Evolutionary conservation across 2,888 invertebrate genomes (phyloP).

Genomic region (Megastigmus dorsalis): DNA sequence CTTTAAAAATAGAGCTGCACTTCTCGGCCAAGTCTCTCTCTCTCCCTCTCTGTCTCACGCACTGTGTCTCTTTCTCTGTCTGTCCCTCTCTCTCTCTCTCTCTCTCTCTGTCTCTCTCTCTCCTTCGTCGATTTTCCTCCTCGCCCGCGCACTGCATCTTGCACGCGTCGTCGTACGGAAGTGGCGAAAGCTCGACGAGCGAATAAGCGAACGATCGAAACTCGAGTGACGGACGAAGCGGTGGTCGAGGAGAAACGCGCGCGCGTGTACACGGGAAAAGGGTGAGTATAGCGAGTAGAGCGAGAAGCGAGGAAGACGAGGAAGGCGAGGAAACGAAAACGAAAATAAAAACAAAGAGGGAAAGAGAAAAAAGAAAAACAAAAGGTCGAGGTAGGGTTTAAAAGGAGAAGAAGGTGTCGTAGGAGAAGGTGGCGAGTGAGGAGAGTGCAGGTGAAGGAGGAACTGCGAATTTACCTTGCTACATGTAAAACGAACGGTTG

Average conservation of each 20-base stretch:
- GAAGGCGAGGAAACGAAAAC: neutral
- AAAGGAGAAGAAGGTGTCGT: neutral
- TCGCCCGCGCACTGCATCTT: neutral
- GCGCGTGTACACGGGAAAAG: no score
- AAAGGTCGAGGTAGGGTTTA: no score
- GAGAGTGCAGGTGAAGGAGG: neutral
- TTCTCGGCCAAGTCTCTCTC: constrained; percentile 3
- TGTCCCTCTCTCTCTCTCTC: neutral
- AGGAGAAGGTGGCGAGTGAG: neutral
- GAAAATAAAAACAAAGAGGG: neutral
- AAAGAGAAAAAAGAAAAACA: neutral
- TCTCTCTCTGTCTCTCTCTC: neutral
- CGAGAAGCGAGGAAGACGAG: neutral
- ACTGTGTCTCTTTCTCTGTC: neutral
- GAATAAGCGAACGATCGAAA: no score
- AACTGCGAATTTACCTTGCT: constrained; percentile 72
- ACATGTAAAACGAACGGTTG: constrained; percentile 72
- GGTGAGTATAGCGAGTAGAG: no score
- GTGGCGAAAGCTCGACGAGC: no score
- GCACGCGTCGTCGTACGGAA: no score
- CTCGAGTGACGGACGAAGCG: no score
- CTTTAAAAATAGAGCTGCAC: constrained; percentile 45
- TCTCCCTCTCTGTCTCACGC: neutral
- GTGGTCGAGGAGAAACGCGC: no score
- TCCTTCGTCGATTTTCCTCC: neutral